Percentiles rank a stretch among this genome's conserved stretches.
Conservation (phyloP, 2,888 invertebrate species). For the Leucophenga maculata region DNA sequence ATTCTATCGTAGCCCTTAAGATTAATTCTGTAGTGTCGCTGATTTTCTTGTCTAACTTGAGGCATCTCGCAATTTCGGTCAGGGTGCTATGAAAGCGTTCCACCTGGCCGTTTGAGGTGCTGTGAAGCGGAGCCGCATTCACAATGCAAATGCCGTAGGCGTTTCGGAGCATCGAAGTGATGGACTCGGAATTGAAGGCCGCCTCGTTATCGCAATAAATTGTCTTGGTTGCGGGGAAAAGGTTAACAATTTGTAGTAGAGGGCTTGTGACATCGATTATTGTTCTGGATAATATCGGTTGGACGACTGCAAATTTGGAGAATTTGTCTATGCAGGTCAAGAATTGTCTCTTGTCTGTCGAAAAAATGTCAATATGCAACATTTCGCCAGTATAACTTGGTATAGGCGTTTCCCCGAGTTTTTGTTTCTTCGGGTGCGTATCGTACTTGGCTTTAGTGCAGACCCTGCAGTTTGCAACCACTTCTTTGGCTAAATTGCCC, state of each 20-base stretch:
- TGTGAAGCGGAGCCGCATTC: slow-evolving; percentile 32
- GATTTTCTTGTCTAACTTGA: slow-evolving; percentile 30
- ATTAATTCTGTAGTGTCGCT: slow-evolving; percentile 3
- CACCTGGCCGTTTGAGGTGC: slow-evolving; percentile 26
- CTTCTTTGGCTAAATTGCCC: not conserved
- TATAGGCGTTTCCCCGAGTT: slow-evolving; percentile 6
- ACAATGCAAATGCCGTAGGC: no score
- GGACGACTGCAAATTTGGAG: slow-evolving; percentile 30
- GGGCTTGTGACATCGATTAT: slow-evolving; percentile 27
- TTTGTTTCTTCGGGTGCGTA: slow-evolving; percentile 17
- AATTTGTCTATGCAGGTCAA: slow-evolving; percentile 35
- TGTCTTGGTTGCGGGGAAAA: slow-evolving; percentile 12
- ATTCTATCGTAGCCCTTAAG: slow-evolving; percentile 6
- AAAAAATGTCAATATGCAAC: slow-evolving; percentile 25
- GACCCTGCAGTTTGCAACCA: not conserved
- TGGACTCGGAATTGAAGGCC: slow-evolving; percentile 30
- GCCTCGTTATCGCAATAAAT: slow-evolving; percentile 34
- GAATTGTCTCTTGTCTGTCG: slow-evolving; percentile 20
- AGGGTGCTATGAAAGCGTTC: slow-evolving; percentile 28
- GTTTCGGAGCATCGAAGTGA: no score
- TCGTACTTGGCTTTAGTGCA: slow-evolving; percentile 16
- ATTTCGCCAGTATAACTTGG: no score
- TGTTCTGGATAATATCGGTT: slow-evolving; percentile 28
- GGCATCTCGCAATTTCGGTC: slow-evolving; percentile 37
- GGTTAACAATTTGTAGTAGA: no score